Evolutionary conservation across 1,140 invertebrate genomes (phyloP).

Genomic region (Babylonia areolata): DNA sequence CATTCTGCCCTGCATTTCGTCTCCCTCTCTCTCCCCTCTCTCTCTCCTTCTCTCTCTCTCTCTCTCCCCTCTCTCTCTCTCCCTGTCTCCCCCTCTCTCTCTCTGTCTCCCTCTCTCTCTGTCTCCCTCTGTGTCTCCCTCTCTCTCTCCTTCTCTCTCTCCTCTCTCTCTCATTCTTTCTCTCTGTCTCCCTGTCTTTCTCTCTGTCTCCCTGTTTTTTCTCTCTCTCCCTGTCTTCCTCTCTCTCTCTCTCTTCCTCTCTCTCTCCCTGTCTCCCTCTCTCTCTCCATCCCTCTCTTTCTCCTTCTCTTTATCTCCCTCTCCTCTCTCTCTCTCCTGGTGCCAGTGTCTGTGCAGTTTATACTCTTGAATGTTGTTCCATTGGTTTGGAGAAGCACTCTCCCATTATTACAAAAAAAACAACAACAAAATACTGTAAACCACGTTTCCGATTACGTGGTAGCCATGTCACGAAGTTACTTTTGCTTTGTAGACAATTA

Average conservation of each 20-base stretch:
- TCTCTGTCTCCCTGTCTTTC: not conserved
- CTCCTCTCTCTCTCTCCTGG: not conserved
- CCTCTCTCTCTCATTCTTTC: not conserved
- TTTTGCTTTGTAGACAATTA: too few relatives aligned
- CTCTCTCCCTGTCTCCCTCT: not conserved
- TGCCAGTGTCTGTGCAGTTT: too few relatives aligned
- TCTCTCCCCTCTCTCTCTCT: not conserved
- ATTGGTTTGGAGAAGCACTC: too few relatives aligned
- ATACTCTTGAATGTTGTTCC: too few relatives aligned
- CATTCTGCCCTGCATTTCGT: not conserved
- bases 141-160: not conserved
- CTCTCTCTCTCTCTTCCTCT: not conserved
- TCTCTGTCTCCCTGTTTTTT: not conserved
- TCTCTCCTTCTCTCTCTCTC: not conserved
- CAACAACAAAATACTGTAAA: too few relatives aligned
- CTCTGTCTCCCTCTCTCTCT: not conserved
- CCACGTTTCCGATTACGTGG: too few relatives aligned
- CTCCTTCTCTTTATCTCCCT: not conserved
- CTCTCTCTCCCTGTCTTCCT: not conserved
- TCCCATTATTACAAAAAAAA: too few relatives aligned
- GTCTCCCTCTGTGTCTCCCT: too few relatives aligned
- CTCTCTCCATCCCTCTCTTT: too few relatives aligned
- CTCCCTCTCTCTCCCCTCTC: not conserved
- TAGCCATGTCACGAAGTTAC: too few relatives aligned
- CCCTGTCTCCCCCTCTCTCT: not conserved